Evolutionary conservation across 2,888 invertebrate species (phyloP), one percentile per base, ranked within the genome.

Genomic region (Drosophila merina): DNA sequence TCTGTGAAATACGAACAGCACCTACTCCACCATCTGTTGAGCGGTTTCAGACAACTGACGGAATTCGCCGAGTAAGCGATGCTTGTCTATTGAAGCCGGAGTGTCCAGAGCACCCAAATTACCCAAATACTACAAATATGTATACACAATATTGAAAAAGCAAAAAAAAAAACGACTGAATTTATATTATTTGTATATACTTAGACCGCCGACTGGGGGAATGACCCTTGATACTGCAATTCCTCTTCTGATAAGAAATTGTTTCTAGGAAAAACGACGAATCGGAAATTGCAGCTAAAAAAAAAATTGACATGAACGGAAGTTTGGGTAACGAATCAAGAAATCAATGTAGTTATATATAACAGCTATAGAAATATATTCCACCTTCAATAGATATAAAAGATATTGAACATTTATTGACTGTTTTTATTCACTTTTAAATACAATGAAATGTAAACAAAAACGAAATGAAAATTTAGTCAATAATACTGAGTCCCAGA

Each of bases 1-100:
- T 20, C 25, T 62, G 66, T 64, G 58, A 66, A 72, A 81, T 77
- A 64, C 25, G 44, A 6, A 49, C 57, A 57, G 60, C 58, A 49
- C 70, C 86, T 74, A 79, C 86, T 84, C 87, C 83, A 84, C 79
- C 84, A 84, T 82, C 84, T 84, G 84, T 79, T 85, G 62, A 64
- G 40, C 51, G 50, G 64, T 9, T 12, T 56, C 62, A 68, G 81
- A 76, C 81, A 80, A 66, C 79, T 79, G 77, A 63, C 77, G 57
- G 63, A 68, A 31, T 40, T 59, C 75, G 67, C 8, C 50, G 50
- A 31, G 49, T 56, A 52, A 67, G 66, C 68, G 70, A 59, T 56
- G 45, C 60, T 79, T 66, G 55, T 59, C 57, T 58, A 51, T 59
- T 49, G 59, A 4, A 33, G n/a, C 9, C n/a, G 20, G 49, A 50